These are phyloP conservation scores for Raphicerus campestris DNA, from an alignment of 2,113 vertebrate genomes.

Conservation along the genomic window DNA sequence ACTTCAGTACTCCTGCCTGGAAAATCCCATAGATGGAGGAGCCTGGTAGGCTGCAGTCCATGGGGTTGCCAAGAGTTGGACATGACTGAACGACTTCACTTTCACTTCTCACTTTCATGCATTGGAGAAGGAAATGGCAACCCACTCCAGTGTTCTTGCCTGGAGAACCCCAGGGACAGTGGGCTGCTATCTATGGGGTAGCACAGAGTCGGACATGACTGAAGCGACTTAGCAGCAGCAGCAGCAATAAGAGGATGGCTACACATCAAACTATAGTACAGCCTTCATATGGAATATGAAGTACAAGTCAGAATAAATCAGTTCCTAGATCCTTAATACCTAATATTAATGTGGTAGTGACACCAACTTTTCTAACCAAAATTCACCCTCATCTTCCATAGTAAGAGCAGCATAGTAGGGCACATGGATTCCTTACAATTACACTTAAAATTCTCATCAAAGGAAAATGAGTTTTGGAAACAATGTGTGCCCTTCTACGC, in stretches of 20 bases:
- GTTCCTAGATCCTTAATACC: not conserved
- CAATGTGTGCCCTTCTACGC: not conserved
- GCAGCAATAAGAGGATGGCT: not conserved
- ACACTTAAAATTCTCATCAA: not conserved
- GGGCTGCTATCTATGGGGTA: too few species aligned
- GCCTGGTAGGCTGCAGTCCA: too few species aligned
- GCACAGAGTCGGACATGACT: too few species aligned
- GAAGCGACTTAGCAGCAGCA: too few species aligned
- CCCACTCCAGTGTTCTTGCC: too few species aligned
- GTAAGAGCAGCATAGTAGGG: not conserved
- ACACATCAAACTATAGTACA: not conserved
- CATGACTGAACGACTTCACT: too few species aligned
- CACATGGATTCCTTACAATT: not conserved
- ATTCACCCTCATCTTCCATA: not conserved
- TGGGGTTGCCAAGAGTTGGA: fast-evolving
- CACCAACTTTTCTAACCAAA: not conserved
- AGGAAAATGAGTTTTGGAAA: not conserved
- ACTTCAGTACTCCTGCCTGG: too few species aligned
- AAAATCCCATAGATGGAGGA: too few species aligned
- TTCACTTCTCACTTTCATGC: too few species aligned
- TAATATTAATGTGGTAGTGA: not conserved
- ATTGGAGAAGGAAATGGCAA: too few species aligned
- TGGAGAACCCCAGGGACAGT: too few species aligned
- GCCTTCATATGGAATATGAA: not conserved
- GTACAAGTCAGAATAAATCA: not conserved